These are phyloP conservation scores for Brachypterus glaber DNA, from an alignment of 2,888 invertebrate species.

Conservation along the genomic window DNA sequence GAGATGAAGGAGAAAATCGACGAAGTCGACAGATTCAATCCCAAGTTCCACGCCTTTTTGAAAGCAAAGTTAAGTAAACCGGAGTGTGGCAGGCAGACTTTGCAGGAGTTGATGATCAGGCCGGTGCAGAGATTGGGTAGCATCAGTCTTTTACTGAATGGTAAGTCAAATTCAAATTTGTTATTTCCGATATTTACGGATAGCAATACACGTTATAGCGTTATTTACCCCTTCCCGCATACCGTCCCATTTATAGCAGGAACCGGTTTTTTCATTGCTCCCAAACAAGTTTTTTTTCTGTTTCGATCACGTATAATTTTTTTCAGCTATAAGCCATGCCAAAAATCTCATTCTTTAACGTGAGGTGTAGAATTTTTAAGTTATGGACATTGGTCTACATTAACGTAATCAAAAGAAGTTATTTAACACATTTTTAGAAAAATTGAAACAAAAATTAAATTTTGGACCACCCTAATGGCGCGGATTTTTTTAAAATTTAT, in stretches of 20 bases:
- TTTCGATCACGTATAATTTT: too few species aligned
- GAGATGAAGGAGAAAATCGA: conserved; percentile 89
- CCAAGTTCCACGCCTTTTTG: conserved; percentile 95
- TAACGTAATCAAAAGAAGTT: too few species aligned
- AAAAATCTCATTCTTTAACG: too few species aligned
- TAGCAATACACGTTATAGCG: too few species aligned
- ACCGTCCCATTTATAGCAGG: too few species aligned
- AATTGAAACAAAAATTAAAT: too few species aligned
- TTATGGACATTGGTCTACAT: too few species aligned
- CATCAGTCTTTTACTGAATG: conserved; percentile 86
- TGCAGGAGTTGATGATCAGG: conserved; percentile 92
- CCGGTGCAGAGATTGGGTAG: conserved; percentile 97
- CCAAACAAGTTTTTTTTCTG: background rate
- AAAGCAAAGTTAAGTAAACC: conserved; percentile 91
- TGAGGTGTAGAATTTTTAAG: too few species aligned
- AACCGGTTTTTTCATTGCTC: conserved; percentile 5
- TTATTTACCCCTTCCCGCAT: background rate
- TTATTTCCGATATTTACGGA: conserved; percentile 2
- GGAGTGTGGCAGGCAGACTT: conserved; percentile 91
- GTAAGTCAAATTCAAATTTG: conserved; percentile 44
- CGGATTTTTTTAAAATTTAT: conserved; percentile 2
- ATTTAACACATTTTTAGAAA: too few species aligned
- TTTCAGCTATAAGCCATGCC: too few species aligned
- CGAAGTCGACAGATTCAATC: conserved; percentile 85
- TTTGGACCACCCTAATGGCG: too few species aligned